These are phyloP conservation scores for Liposcelis brunnea DNA, from an alignment of 2,888 invertebrate genomes.

Conservation along the genomic window DNA sequence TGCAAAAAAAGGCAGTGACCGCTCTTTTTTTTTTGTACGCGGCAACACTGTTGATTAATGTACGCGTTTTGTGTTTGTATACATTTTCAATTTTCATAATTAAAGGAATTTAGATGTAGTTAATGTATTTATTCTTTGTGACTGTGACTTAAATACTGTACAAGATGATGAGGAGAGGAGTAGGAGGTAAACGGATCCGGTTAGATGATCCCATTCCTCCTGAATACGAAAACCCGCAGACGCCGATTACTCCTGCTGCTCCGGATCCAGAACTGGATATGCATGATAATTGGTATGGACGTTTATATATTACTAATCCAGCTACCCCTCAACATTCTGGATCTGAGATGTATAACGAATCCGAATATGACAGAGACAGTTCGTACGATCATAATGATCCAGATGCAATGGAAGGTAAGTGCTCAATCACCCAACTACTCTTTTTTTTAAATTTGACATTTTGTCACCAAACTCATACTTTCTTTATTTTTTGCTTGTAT, in stretches of 20 bases:
- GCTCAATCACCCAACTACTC: no score
- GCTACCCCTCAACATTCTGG: conserved; percentile 1
- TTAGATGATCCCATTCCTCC: conserved; percentile 78
- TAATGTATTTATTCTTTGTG: no score
- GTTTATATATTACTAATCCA: background rate
- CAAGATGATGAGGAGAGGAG: conserved; percentile 51
- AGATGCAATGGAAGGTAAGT: conserved; percentile 3
- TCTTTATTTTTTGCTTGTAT: no score
- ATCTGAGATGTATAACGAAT: conserved; percentile 7
- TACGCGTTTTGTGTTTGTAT: no score
- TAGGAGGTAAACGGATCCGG: conserved; percentile 73
- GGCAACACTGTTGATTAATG: no score
- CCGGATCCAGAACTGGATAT: conserved; percentile 21
- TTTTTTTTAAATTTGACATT: no score
- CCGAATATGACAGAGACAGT: conserved; percentile 5
- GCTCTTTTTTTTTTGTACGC: no score
- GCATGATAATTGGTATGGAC: background rate
- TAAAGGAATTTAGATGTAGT: no score
- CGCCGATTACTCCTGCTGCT: conserved; percentile 33
- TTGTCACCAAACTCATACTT: no score
- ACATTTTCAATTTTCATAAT: no score
- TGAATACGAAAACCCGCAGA: conserved; percentile 52
- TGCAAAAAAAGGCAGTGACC: no score
- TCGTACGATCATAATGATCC: conserved; percentile 8
- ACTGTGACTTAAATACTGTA: no score